Percentiles rank a stretch among this genome's conserved stretches.
Conservation (phyloP, 2,888 invertebrate genomes). For the Nomada goodeniana region DNA sequence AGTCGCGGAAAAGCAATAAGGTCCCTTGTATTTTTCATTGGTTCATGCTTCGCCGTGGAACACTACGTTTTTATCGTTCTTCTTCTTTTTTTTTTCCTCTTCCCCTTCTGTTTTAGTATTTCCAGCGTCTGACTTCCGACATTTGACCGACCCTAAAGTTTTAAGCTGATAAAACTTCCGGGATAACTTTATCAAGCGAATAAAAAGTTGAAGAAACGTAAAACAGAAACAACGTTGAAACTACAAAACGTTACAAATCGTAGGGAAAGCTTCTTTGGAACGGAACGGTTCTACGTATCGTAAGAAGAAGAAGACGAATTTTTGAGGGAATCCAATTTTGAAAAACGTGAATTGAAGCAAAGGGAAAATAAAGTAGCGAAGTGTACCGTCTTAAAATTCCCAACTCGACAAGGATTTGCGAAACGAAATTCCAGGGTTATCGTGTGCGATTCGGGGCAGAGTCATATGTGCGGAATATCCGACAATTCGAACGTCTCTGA, state of each 20-base stretch:
- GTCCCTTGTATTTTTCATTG: slow-evolving; percentile 27
- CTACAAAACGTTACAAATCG: neutral
- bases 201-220: neutral
- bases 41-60: neutral
- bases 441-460: neutral
- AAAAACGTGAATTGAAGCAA: neutral
- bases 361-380: neutral
- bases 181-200: slow-evolving; percentile 1
- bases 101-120: neutral
- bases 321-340: too few species aligned
- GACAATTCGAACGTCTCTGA: slow-evolving; percentile 3
- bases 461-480: neutral
- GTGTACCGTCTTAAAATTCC: neutral
- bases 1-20: slow-evolving; percentile 1
- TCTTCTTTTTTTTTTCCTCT: neutral
- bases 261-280: neutral
- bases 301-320: too few species aligned
- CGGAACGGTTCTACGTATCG: neutral
- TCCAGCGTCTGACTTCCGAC: neutral
- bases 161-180: slow-evolving; percentile 12
- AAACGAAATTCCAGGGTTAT: neutral
- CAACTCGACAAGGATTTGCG: neutral
- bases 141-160: slow-evolving; percentile 9
- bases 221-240: neutral
- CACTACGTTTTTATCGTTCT: neutral